Percentiles rank a stretch among this genome's conserved stretches.
These are phyloP conservation scores for Cossypha niveicapilla DNA, from an alignment of 2,797 vertebrate species.

Conservation along the genomic window DNA sequence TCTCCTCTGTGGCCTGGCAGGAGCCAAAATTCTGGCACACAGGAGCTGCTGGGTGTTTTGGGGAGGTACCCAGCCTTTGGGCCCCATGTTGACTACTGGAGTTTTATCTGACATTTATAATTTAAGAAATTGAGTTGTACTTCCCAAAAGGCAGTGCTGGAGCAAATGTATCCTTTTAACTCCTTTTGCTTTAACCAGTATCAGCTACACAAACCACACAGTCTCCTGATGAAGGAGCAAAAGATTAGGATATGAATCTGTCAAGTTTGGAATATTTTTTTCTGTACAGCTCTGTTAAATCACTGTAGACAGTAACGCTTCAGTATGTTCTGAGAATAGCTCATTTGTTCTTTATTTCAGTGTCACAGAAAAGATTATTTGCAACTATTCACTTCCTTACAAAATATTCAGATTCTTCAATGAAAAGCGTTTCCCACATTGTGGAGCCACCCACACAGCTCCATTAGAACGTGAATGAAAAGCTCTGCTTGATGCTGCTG, in stretches of 20 bases:
- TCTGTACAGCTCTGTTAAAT: conserved; percentile 63
- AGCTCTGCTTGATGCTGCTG: conserved; percentile 60
- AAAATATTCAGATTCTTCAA: conserved; percentile 87
- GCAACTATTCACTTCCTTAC: conserved; percentile 89
- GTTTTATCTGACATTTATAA: neutral
- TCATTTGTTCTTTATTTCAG: conserved; percentile 84
- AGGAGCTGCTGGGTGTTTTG: neutral
- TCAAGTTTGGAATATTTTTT: conserved; percentile 77
- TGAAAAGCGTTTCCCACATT: conserved; percentile 89
- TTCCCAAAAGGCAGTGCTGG: neutral
- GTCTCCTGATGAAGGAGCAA: conserved; percentile 50
- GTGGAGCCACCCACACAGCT: conserved; percentile 84
- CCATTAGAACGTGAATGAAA: conserved; percentile 75
- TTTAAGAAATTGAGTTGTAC: neutral
- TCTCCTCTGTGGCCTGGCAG: neutral
- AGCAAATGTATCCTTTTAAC: neutral
- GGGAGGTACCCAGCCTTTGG: rapidly evolving
- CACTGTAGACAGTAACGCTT: conserved; percentile 70
- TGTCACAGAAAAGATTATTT: conserved; percentile 87
- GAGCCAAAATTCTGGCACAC: neutral
- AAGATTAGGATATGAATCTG: conserved; percentile 78
- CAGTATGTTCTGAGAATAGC: conserved; percentile 85
- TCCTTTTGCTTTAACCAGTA: neutral
- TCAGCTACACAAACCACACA: neutral
- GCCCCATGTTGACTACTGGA: neutral